Evolutionary conservation across 2,797 vertebrate genomes (phyloP).

Genomic region (Heteromormyrus szaboi): DNA sequence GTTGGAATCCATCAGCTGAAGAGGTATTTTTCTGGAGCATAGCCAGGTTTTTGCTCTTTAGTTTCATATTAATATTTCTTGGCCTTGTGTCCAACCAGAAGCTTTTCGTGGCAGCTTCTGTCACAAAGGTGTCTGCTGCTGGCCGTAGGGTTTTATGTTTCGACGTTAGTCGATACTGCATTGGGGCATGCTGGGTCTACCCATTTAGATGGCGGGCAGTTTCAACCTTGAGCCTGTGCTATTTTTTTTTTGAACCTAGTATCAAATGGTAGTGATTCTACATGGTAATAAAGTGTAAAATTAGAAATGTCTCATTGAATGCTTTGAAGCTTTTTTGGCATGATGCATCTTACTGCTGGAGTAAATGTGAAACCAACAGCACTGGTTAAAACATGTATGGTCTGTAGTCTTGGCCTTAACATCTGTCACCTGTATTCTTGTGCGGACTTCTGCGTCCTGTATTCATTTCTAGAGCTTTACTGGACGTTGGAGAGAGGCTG

Average conservation of each 20-base stretch:
- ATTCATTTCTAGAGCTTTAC: background rate
- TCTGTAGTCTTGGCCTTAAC: background rate
- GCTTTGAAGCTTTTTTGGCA: background rate
- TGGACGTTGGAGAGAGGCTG: background rate
- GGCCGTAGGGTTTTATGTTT: background rate
- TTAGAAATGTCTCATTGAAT: background rate
- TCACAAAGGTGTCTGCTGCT: background rate
- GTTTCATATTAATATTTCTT: background rate
- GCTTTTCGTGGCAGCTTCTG: background rate
- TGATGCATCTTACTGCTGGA: background rate
- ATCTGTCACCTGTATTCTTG: conserved; percentile 18
- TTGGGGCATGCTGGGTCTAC: background rate
- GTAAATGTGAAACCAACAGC: background rate
- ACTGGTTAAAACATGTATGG: background rate
- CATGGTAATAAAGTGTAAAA: background rate
- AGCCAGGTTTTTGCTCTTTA: background rate
- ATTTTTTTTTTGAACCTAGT: background rate
- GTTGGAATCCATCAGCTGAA: background rate
- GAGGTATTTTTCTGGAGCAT: background rate
- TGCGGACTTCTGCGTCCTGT: background rate
- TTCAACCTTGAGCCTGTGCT: background rate
- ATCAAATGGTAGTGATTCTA: background rate
- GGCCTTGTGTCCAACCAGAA: background rate
- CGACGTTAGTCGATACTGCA: background rate
- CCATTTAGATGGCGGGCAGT: background rate